Evolutionary conservation across 2,113 vertebrate genomes (phyloP), one percentile per base, ranked within the genome.

Genomic region (Corvus moneduloides): DNA sequence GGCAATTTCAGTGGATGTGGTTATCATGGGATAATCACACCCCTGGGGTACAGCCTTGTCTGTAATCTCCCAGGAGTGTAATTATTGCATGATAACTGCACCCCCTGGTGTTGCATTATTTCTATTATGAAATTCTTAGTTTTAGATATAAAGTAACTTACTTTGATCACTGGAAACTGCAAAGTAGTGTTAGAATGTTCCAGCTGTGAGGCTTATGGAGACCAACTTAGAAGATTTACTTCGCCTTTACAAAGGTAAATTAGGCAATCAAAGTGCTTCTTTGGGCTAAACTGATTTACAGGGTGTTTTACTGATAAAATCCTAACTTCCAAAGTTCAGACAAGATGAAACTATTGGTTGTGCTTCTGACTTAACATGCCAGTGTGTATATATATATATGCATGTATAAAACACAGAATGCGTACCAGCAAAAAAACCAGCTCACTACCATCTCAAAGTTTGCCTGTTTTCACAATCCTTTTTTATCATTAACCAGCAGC

Each of bases 1-100:
- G 97, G 98, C 98, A 98, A 97, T 98, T 98, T 98, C 97, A 96
- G 97, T 97, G 87, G 98, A 98, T 96, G 96, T 96, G 96, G 98
- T 97, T 98, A 98, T 98, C 98, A 97, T 98, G 97, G 98, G 98
- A 98, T 98, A 98, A 98, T 98, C 98, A 98, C 97, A 98, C 97
- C 94, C 98, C 98, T 98, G 98, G 97, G 98, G 98, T 97, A 97
- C 96, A 97, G 98, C 89, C 98, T 98, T 98, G 96, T 96, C 98
- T 97, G 97, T 98, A 98, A 98, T 98, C 98, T 98, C 97, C 97
- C 96, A 97, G 97, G 97, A 98, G 97, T 98, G 98, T 98, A 98
- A 98, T 98, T 98, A 98, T 98, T 98, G 98, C 98, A 98, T 98
- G 98, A 98, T 98, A 98, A 98, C 98, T 68, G 80, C 67, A 98